Conservation (phyloP, 1,140 invertebrate species). For the Euura lappo region DNA sequence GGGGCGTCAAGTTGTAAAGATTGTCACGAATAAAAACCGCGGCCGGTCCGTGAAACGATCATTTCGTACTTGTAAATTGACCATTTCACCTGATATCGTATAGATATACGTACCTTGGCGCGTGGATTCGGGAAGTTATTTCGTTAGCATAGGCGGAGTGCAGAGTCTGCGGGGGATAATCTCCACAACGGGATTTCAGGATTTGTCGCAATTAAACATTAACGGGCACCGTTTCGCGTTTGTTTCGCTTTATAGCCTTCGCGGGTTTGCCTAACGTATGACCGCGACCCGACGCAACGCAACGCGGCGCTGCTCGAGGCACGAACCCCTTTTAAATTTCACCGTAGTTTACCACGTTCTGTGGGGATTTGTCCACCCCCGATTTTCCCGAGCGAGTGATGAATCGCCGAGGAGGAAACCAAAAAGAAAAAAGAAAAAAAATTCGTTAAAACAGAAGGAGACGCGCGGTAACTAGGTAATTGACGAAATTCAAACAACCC, state of each 20-base stretch:
- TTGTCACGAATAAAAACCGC: too few relatives aligned
- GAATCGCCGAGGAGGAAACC: neutral
- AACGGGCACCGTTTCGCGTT: neutral
- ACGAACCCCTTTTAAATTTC: slow-evolving; percentile 3
- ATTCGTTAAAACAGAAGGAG: neutral
- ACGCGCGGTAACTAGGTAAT: neutral
- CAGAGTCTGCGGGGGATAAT: neutral
- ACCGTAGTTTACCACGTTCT: neutral
- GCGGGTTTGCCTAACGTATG: neutral
- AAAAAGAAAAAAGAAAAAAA: neutral
- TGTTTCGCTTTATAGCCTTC: neutral
- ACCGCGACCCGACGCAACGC: neutral
- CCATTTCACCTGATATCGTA: neutral
- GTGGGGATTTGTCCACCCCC: neutral
- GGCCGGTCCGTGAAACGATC: too few relatives aligned
- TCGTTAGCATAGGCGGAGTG: too few relatives aligned
- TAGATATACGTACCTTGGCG: neutral
- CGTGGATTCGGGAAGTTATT: neutral
- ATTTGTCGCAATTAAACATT: slow-evolving; percentile 7
- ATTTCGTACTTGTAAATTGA: too few relatives aligned
- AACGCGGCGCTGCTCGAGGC: neutral
- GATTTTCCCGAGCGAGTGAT: neutral
- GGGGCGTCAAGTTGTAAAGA: neutral
- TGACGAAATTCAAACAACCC: neutral
- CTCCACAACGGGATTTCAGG: neutral